Conservation (phyloP, 2,888 invertebrate species). For the Hemithea aestivaria region DNA sequence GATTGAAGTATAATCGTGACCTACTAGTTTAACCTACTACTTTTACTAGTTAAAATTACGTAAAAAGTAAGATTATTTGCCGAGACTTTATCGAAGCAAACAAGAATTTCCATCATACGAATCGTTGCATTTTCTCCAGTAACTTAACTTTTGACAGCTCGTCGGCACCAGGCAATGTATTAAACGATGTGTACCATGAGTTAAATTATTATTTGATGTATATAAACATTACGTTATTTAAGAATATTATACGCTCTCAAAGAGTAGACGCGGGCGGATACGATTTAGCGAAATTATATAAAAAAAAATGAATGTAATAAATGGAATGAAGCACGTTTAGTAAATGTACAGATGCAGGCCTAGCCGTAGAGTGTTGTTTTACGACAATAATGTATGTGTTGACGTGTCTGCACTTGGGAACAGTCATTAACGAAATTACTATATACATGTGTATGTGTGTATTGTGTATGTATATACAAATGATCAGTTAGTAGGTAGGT, state of each 20-base stretch:
- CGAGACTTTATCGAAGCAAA: no score
- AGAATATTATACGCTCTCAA: conserved; percentile 60
- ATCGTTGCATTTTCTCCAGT: no score
- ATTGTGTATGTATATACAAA: conserved; percentile 46
- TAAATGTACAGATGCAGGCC: conserved; percentile 56
- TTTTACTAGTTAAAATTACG: no score
- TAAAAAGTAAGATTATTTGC: no score
- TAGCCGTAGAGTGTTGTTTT: conserved; percentile 39
- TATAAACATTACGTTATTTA: conserved; percentile 64
- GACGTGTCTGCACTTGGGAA: conserved; percentile 24
- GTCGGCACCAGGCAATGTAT: conserved; percentile 22
- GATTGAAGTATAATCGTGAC: no score
- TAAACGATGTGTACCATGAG: conserved; percentile 44
- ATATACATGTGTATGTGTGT: conserved; percentile 4
- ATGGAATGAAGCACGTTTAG: conserved; percentile 34
- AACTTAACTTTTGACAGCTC: no score
- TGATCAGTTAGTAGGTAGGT: conserved; percentile 36
- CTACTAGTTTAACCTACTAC: no score
- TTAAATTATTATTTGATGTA: conserved; percentile 72
- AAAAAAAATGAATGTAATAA: conserved; percentile 32
- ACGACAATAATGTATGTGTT: conserved; percentile 35
- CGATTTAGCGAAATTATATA: conserved; percentile 27
- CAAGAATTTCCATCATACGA: no score
- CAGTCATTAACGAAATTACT: conserved; percentile 22
- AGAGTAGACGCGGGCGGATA: conserved; percentile 47